These are phyloP conservation scores for Malurus elegans DNA, from an alignment of 2,113 vertebrate species.

Conservation along the genomic window DNA sequence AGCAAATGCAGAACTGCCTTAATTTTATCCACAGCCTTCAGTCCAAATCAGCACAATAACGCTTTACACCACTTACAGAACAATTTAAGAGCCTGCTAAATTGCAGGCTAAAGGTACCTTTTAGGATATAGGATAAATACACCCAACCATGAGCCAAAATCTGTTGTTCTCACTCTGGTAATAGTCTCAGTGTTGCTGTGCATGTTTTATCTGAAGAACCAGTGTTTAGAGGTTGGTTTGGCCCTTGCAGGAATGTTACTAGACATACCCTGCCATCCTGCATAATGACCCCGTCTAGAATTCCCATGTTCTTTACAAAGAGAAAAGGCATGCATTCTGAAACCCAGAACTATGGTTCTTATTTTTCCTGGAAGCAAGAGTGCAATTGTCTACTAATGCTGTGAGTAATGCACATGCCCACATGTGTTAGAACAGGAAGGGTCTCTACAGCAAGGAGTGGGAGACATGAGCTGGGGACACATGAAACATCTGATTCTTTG, in stretches of 20 bases:
- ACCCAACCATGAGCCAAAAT: neutral
- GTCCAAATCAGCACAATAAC: neutral
- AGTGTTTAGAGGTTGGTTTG: neutral
- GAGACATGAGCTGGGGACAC: neutral
- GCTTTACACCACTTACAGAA: neutral
- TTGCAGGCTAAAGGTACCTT: neutral
- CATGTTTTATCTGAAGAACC: neutral
- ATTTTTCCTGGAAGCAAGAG: neutral
- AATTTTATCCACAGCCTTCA: neutral
- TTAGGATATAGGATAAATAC: neutral
- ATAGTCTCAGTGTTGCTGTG: neutral
- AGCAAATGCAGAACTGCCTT: neutral
- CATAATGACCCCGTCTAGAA: slow-evolving; percentile 2
- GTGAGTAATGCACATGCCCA: neutral
- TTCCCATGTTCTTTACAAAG: neutral
- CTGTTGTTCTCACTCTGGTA: neutral
- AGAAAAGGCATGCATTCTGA: neutral
- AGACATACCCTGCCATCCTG: slow-evolving; percentile 30
- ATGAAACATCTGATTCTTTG: accelerated
- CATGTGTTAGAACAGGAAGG: neutral
- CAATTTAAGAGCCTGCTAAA: neutral
- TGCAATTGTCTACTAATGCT: neutral
- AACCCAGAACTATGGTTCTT: neutral
- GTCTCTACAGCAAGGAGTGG: neutral
- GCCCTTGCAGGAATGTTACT: slow-evolving; percentile 28